Evolutionary conservation across 1,140 invertebrate genomes (phyloP).

Genomic region (Drosophila fuyamai): DNA sequence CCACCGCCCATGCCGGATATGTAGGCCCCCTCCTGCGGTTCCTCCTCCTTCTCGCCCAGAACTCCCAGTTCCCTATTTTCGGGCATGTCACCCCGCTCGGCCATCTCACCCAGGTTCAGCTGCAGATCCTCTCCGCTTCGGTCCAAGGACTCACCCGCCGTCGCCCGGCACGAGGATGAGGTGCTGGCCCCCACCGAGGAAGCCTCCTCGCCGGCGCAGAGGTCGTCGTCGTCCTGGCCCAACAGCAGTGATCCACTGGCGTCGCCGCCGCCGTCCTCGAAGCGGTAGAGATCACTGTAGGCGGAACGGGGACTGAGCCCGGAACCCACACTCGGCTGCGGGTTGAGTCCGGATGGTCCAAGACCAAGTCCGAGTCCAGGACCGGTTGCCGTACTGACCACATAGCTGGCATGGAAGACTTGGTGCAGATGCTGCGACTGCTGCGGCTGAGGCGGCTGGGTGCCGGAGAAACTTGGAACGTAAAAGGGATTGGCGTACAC

Average conservation of each 20-base stretch:
- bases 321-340: not conserved
- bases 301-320: slow-evolving; percentile 4
- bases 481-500: slow-evolving; percentile 52
- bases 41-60: not conserved
- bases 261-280: slow-evolving; percentile 65
- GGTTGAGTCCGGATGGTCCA: not conserved
- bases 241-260: slow-evolving; percentile 44
- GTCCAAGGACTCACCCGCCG: not conserved
- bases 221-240: slow-evolving; percentile 20
- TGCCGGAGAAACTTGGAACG: slow-evolving; percentile 46
- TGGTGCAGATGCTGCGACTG: slow-evolving; percentile 36
- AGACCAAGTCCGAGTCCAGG: not conserved
- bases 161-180: slow-evolving; percentile 1
- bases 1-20: not conserved
- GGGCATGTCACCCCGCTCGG: too few relatives aligned
- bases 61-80: not conserved
- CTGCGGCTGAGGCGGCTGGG: slow-evolving; percentile 11
- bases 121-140: not conserved
- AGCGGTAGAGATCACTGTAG: slow-evolving; percentile 41
- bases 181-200: slow-evolving; percentile 2
- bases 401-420: slow-evolving; percentile 44
- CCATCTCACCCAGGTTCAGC: not conserved
- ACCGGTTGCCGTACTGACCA: slow-evolving; percentile 4
- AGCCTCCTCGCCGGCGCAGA: slow-evolving; percentile 6
- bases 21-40: not conserved